phyloP scores from a whole-genome alignment of 2,113 vertebrate species.

The Spea bombifrons region DNA sequence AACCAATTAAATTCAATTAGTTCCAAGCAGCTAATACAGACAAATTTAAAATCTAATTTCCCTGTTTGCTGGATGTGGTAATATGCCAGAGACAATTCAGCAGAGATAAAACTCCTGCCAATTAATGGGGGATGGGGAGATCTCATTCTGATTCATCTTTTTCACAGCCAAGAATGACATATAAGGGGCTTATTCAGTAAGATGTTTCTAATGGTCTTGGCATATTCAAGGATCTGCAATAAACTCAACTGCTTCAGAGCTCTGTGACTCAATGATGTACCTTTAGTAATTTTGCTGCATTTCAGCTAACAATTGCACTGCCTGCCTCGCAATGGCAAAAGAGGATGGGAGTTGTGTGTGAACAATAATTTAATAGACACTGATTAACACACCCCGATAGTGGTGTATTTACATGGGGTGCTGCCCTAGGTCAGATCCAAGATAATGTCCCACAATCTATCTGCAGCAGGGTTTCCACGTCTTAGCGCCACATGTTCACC shows the following conservation, averaged over 20 bases:
- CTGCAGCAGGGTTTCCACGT: no score
- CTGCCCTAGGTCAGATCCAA: no score
- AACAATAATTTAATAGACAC: no score
- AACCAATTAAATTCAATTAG: constrained; percentile 23
- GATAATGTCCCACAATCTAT: no score
- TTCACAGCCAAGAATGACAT: constrained; percentile 16
- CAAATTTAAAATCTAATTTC: constrained; percentile 38
- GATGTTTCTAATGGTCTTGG: constrained; percentile 9
- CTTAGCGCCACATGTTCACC: no score
- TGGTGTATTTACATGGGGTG: no score
- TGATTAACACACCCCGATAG: no score
- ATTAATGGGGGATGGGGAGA: neutral
- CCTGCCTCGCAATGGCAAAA: no score
- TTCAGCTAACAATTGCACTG: no score
- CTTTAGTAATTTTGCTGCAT: no score
- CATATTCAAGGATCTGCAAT: constrained; percentile 7
- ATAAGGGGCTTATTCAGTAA: constrained; percentile 10
- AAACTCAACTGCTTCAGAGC: neutral
- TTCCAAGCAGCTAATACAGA: constrained; percentile 37
- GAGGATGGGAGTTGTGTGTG: no score
- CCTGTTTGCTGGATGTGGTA: constrained; percentile 2
- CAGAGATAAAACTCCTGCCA: constrained; percentile 19
- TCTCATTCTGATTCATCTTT: constrained; percentile 3
- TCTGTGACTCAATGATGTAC: neutral
- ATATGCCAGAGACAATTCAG: constrained; percentile 28